A percentile compares a stretch with the other conserved stretches of the same genome.
Evolutionary conservation across 1,140 invertebrate genomes (phyloP).

Genomic region (Leptinotarsa defecta): DNA sequence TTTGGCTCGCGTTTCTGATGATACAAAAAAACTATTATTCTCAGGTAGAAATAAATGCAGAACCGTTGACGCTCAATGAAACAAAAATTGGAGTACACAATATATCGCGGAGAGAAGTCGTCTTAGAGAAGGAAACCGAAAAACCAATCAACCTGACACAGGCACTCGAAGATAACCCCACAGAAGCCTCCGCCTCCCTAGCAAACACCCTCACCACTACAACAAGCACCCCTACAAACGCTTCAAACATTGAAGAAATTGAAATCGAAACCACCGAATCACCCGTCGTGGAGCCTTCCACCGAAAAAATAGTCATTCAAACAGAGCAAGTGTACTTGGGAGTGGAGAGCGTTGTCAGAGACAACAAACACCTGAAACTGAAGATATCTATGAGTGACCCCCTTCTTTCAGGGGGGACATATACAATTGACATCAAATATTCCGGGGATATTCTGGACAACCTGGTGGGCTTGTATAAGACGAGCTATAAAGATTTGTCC

Average conservation of each 20-base stretch:
- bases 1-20: no score
- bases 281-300: neutral
- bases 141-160: slow-evolving; percentile 23
- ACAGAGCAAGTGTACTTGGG: slow-evolving; percentile 20
- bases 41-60: slow-evolving; percentile 21
- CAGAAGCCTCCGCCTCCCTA: no score
- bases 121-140: slow-evolving; percentile 17
- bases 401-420: slow-evolving; percentile 38
- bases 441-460: slow-evolving; percentile 48
- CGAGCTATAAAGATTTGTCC: slow-evolving; percentile 43
- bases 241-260: neutral
- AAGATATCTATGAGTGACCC: slow-evolving; percentile 37
- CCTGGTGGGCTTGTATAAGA: slow-evolving; percentile 49
- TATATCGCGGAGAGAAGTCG: slow-evolving; percentile 31
- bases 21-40: neutral
- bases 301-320: slow-evolving; percentile 10
- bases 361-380: slow-evolving; percentile 41
- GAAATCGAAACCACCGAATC: neutral
- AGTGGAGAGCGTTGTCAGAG: slow-evolving; percentile 34
- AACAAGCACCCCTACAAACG: slow-evolving; percentile 19
- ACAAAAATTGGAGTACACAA: slow-evolving; percentile 14
- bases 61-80: neutral
- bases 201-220: no score
- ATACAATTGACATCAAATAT: slow-evolving; percentile 47
- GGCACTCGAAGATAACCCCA: neutral